Base-by-base conservation (phyloP, 2,888 invertebrate species). In the Philopedon plagiatum region DNA sequence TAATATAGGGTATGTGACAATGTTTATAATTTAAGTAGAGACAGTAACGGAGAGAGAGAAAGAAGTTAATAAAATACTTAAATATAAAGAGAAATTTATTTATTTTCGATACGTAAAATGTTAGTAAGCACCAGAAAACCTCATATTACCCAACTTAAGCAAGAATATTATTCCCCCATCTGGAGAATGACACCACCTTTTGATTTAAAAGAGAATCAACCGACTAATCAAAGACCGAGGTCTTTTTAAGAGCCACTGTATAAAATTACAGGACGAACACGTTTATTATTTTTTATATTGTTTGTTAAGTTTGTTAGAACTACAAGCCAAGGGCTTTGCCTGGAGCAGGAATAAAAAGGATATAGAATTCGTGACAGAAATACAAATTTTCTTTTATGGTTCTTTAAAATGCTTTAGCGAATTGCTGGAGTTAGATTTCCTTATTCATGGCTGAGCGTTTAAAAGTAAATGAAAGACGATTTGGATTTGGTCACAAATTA, bases 11-110 rank as follows among this genome's bases (percentile, higher is more conserved):
- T 49, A 60, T 70, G 70, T 63, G 63, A 70, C 63, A 70, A 56
- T 70, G 58, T 71, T 58, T 71, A 71, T 71, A 71, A 71, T 64
- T 71, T 64, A 57, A 58, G 70, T 58, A 19, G 18, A 37, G 18
- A 37, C 63, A 63, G 23, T 63, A 49, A 11, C 49, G 63, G 26
- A 51, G 32, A 46, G 46, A 39, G 46, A 51, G 26, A 51, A 21
- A 46, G 46, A 39, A 29, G 11, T 11, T 32, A 13, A 29, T 44
- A 44, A 15, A 44, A 60, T 44, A n/a, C n/a, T n/a, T n/a, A 44
- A 49, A 44, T 44, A 44, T 19, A 8, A 44, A 18, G 19, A n/a
- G 1, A 44, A 44, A 19, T 44, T 19, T 44, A 19, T 7, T 19
- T 44, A 19, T 9, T 44, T 19, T 29, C 7, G 3, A 7, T 29